phyloP scores from a whole-genome alignment of 2,888 invertebrate species.

The Therioaphis trifolii region DNA sequence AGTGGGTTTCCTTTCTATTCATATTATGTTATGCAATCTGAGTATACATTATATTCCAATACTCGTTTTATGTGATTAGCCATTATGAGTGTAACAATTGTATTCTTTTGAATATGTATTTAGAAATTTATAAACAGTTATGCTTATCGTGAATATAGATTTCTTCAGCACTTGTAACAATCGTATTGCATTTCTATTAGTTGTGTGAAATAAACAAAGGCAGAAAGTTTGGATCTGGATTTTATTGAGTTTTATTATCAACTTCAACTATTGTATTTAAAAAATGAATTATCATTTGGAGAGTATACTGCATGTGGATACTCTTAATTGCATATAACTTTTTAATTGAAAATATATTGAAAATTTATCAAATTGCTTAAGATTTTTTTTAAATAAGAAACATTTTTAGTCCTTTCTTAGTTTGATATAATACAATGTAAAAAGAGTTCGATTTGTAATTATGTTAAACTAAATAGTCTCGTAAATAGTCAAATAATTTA shows the following conservation, averaged over 20 bases:
- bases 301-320: slow-evolving; percentile 29
- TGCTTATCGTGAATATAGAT: slow-evolving; percentile 40
- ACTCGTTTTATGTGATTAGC: slow-evolving; percentile 24
- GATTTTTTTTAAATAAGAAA: neutral
- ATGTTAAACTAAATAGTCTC: slow-evolving; percentile 3
- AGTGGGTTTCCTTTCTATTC: slow-evolving; percentile 45
- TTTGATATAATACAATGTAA: slow-evolving; percentile 24
- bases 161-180: slow-evolving; percentile 30
- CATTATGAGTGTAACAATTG: slow-evolving; percentile 21
- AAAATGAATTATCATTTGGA: neutral
- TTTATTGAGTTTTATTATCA: slow-evolving; percentile 15
- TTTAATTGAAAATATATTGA: slow-evolving; percentile 5
- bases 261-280: slow-evolving; percentile 4
- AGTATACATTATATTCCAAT: slow-evolving; percentile 34
- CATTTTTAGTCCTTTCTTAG: neutral
- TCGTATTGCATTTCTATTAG: slow-evolving; percentile 38
- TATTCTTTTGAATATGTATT: slow-evolving; percentile 43
- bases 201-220: slow-evolving; percentile 29
- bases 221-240: slow-evolving; percentile 12
- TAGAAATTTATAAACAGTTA: slow-evolving; percentile 40
- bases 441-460: neutral
- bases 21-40: slow-evolving; percentile 32
- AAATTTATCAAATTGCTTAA: slow-evolving; percentile 15
- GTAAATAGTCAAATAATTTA: slow-evolving; percentile 9
- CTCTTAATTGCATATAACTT: neutral